phyloP scores from a whole-genome alignment of 1,140 invertebrate species.

The Zaprionus kolodkinae region DNA sequence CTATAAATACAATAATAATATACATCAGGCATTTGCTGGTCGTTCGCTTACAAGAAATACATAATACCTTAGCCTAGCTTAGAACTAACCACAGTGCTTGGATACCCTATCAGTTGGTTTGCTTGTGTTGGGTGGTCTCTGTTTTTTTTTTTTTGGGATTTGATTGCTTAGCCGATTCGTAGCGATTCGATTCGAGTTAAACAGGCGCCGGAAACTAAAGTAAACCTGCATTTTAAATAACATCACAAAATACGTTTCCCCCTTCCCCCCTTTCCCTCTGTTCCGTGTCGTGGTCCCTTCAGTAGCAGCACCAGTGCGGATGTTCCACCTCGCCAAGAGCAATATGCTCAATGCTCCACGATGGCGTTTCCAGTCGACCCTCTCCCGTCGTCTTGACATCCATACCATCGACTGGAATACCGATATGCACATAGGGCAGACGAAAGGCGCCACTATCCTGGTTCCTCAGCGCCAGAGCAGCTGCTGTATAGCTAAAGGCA shows the following conservation, averaged over 20 bases:
- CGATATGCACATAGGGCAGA: slow-evolving; percentile 73
- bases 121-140: slow-evolving; percentile 35
- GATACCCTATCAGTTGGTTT: slow-evolving; percentile 55
- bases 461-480: slow-evolving; percentile 44
- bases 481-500: slow-evolving; percentile 60
- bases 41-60: slow-evolving; percentile 24
- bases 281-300: slow-evolving; percentile 15
- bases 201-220: slow-evolving; percentile 54
- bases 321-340: slow-evolving; percentile 87
- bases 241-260: slow-evolving; percentile 57
- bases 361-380: slow-evolving; percentile 85
- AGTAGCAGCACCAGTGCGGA: slow-evolving; percentile 86
- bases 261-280: no score
- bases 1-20: slow-evolving; percentile 49
- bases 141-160: slow-evolving; percentile 10
- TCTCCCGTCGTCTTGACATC: slow-evolving; percentile 85
- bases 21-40: slow-evolving; percentile 47
- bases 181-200: slow-evolving; percentile 46
- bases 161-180: slow-evolving; percentile 56
- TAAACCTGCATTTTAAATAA: slow-evolving; percentile 63
- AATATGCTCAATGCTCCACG: slow-evolving; percentile 86
- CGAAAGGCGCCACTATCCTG: slow-evolving; percentile 61
- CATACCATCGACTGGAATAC: slow-evolving; percentile 81
- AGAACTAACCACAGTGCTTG: slow-evolving; percentile 30
- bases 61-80: slow-evolving; percentile 20